Conservation (phyloP, 2,797 vertebrate genomes). For the Loriculus beryllinus region DNA sequence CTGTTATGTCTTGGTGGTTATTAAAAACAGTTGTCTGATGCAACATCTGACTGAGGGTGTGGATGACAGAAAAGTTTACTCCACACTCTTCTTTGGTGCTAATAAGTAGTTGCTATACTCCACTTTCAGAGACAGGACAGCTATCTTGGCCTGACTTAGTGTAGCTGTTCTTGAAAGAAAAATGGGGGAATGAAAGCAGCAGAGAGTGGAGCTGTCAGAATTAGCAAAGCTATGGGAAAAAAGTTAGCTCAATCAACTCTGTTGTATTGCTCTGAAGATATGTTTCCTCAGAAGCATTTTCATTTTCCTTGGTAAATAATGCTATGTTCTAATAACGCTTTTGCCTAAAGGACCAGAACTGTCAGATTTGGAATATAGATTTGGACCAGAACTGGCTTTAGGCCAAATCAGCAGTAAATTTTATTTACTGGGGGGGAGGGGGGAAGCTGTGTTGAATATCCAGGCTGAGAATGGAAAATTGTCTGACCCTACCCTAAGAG, state of each 20-base stretch:
- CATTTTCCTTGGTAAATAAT: not conserved
- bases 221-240: not conserved
- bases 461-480: not conserved
- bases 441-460: not conserved
- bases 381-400: not conserved
- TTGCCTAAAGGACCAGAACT: not conserved
- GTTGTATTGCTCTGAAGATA: not conserved
- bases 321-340: not conserved
- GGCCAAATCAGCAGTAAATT: not conserved
- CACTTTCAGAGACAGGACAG: not conserved
- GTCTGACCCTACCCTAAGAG: not conserved
- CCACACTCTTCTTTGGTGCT: not conserved
- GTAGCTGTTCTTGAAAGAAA: not conserved
- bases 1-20: not conserved
- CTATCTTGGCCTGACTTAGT: not conserved
- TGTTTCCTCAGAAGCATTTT: not conserved
- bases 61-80: not conserved
- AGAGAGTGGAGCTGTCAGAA: not conserved
- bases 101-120: not conserved
- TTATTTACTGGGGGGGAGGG: not conserved
- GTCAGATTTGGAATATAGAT: not conserved
- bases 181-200: not conserved
- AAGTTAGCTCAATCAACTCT: not conserved
- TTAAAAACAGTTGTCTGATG: not conserved
- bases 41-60: not conserved